Base-by-base conservation (phyloP, 2,113 vertebrate species). In the Odontesthes bonariensis region DNA sequence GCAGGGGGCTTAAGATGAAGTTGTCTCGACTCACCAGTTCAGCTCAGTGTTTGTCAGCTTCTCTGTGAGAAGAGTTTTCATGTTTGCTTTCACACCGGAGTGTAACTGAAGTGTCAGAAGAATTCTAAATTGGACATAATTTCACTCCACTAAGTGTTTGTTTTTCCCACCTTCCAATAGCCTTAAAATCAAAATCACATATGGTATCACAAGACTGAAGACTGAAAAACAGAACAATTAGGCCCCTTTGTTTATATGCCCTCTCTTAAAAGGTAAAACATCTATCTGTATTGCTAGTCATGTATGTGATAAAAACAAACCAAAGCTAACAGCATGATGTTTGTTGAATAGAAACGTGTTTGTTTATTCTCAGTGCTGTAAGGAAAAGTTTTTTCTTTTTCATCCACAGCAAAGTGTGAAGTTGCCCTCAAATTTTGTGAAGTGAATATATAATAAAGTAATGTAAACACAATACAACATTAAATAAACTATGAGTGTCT, bases 11-110 rank as follows among this genome's bases (percentile, higher is more conserved):
- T 8, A 6, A 60, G 73, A 33, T 58, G 54, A 14, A 44, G 42
- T 13, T 44, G 42, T 40, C 66, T 73, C 23, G 38, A 19, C 32
- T 54, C 42, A 59, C 49, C 27, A 42, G 23, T 17, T 46, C 6
- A 4, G n/a, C 23, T 10, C 35, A 35, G 35, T 22, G 46, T 44
- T 78, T 76, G 69, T 63, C 61, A 77, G 22, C 54, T 68, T 60
- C 22, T 52, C 53, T 44, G 42, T 40, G n/a, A 62, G 17, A 38
- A n/a, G 22, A 73, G 27, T 56, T 78, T 57, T 79, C 33, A 75
- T 32, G 54, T 33, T 27, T 7, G 27, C 27, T 16, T 72, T 73
- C 59, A 69, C 40, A 57, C 12, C 9, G 46, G 62, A 17, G 44
- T 38, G 17, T 14, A 71, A 51, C 16, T 8, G 13, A 4, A 16